Percentiles rank a stretch among this genome's conserved stretches.
phyloP scores from a whole-genome alignment of 2,888 invertebrate species.

The Poecilobothrus nobilitatus region DNA sequence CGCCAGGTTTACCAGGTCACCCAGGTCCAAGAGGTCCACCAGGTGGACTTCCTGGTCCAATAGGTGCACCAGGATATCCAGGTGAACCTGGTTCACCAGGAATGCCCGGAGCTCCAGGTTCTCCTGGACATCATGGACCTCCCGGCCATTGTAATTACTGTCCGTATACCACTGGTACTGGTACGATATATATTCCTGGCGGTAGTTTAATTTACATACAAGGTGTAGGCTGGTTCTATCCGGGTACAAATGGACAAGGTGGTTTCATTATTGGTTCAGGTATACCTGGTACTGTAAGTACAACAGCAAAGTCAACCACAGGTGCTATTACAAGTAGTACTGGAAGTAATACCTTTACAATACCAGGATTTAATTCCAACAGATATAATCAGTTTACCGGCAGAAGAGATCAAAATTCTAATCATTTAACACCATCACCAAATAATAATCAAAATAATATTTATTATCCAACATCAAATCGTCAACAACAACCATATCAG shows the following conservation, averaged over 20 bases:
- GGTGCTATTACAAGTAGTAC: background rate
- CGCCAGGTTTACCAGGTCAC: background rate
- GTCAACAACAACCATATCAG: background rate
- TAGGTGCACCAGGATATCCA: background rate
- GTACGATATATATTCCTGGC: background rate
- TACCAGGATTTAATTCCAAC: background rate
- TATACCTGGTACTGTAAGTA: background rate
- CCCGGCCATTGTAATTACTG: background rate
- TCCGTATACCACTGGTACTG: background rate
- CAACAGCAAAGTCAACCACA: background rate
- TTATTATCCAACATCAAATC: background rate
- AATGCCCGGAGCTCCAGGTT: background rate
- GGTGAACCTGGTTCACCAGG: background rate
- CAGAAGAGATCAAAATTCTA: background rate
- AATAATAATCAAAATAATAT: background rate
- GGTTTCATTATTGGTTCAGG: background rate
- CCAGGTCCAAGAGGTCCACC: background rate
- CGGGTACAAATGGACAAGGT: background rate
- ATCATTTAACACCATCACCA: no score
- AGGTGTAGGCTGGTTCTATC: background rate
- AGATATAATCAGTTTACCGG: background rate
- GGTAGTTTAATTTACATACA: background rate
- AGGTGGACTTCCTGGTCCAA: background rate
- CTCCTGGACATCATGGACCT: background rate
- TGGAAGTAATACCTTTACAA: background rate